These are phyloP conservation scores for Ammodytes dubius DNA, from an alignment of 2,113 vertebrate genomes.

Conservation along the genomic window DNA sequence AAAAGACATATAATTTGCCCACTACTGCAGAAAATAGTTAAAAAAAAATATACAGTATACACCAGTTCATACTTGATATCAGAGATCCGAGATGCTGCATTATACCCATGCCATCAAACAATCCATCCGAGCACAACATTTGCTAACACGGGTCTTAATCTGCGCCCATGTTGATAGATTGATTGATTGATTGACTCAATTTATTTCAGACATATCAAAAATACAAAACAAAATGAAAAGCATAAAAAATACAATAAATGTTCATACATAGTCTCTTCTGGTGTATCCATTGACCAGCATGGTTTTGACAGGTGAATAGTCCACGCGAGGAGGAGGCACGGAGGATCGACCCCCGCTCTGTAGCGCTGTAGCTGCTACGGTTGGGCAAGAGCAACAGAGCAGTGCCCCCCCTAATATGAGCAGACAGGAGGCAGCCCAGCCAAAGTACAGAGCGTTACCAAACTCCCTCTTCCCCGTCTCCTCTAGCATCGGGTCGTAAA, in stretches of 20 bases:
- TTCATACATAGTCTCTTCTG: slow-evolving; percentile 85
- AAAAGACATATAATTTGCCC: slow-evolving; percentile 4
- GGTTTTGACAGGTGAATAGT: slow-evolving; percentile 77
- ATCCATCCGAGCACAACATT: slow-evolving; percentile 8
- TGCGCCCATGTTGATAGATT: no score
- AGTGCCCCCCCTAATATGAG: slow-evolving; percentile 82
- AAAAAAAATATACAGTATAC: background rate
- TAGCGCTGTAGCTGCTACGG: slow-evolving; percentile 12
- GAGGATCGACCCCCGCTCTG: slow-evolving; percentile 20
- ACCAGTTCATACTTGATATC: background rate
- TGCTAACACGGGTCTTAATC: background rate
- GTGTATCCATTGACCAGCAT: slow-evolving; percentile 73
- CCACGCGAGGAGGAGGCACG: slow-evolving; percentile 42
- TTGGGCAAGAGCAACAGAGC: slow-evolving; percentile 84
- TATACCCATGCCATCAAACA: background rate
- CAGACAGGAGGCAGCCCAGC: slow-evolving; percentile 85
- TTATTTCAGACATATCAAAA: no score
- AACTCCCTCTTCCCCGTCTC: slow-evolving; percentile 87
- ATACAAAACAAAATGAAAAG: no score
- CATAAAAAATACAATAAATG: background rate
- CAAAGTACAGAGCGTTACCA: slow-evolving; percentile 87
- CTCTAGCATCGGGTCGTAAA: slow-evolving; percentile 83
- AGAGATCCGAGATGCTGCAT: background rate
- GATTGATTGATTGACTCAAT: no score
- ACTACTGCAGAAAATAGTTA: background rate